Base-by-base conservation (phyloP, 1,140 invertebrate species). In the Drosophila mayri region DNA sequence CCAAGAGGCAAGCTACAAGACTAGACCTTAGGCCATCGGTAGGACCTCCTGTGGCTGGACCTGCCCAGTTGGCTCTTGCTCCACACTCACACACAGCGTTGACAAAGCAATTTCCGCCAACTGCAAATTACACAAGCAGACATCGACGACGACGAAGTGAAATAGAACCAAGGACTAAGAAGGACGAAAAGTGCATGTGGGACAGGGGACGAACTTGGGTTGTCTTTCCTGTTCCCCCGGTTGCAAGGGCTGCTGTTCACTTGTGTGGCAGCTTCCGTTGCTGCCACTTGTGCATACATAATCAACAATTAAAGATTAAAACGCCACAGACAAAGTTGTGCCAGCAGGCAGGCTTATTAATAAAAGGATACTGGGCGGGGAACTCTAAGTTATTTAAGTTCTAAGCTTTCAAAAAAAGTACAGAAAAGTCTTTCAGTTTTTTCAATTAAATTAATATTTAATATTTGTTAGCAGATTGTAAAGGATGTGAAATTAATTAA, bases 81-180 rank as follows among this genome's bases (percentile, higher is more conserved):
- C 38, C 37, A 30, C 68, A 35, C 67, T 64, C 80, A 25, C 25
- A 25, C 25, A 25, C 87, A 82, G 68, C 85, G 85, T 84, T 88
- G 84, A 88, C 84, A 88, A 90, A 84, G 85, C 85, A 90, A 88
- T 88, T 88, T 88, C 85, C 84, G 85, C 74, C 60, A 60, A 77
- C 84, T 70, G 65, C 65, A 82, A 66, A 71, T 76, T 64, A 72
- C 63, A 87, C 63, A 79, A 47, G 75, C 41, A 37, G 55, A 66
- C 46, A 63, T 46, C 54, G 58, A 76, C 49, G 46, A 47, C 37
- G 37, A 37, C 37, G 41, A 37, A 47, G 65, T 47, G 67, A 71
- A 71, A 72, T 71, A 41, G 50, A 50, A 60, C 66, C 14, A 46
- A 43, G 66, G 43, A 41, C 38, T 30, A n/a, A 11, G 63, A 30